Base-by-base conservation (phyloP, 2,888 invertebrate genomes). In the Melinaea menophilus region DNA sequence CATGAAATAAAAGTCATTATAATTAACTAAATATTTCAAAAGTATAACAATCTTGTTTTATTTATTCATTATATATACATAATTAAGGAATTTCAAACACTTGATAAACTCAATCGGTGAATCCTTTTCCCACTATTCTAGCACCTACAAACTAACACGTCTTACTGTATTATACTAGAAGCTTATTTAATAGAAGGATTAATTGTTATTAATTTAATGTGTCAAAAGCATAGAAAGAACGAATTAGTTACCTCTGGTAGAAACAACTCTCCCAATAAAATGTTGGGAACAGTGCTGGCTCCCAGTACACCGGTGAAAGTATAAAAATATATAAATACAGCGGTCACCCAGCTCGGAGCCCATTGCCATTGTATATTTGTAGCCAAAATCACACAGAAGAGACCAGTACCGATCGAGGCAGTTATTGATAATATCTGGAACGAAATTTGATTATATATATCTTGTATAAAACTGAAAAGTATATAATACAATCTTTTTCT, bases 361-460 rank as follows among this genome's bases (percentile, higher is more conserved):
- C 74, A 74, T 7, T 69, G 51, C 5, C 71, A 37, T 13, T 75
- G 75, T 3, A 75, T 70, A 61, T 75, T 76, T 0, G 72, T 62
- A 2, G 74, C 77, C 3, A 76, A 69, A 5, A 72, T 12, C 5
- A 73, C 12, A 55, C 75, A 74, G 62, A 68, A 71, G 0, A 72
- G 3, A 0, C 73, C 72, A 0, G 73, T 69, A 2, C 66, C 68
- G 0, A 71, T 9, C 1, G 74, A 74, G 71, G 75, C 73, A 71
- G 70, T 79, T 68, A 59, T 82, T 79, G 71, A 72, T 47, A 47
- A 65, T 3, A 67, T 73, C 66, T 75, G 60, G 45, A 71, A 75
- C 1, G 46, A 33, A 9, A 7, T 47, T 3, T 12, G 7, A 35
- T 5, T 37, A 11, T n/a, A n/a, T 35, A 9, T 9, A 11, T 41